Evolutionary conservation across 2,113 vertebrate genomes (phyloP), one percentile per base, ranked within the genome.

Genomic region (Atrichornis clamosus): DNA sequence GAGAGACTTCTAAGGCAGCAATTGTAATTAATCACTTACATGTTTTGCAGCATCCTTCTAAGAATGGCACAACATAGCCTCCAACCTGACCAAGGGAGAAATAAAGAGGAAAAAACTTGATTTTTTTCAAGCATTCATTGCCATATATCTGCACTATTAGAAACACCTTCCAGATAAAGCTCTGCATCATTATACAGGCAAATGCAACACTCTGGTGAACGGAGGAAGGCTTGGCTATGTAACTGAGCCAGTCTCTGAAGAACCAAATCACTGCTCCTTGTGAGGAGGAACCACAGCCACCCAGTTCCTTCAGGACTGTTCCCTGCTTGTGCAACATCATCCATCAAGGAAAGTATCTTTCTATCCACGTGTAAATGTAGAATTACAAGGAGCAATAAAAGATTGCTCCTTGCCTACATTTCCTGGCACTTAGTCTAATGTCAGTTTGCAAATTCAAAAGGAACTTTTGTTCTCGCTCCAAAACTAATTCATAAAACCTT

Each of bases 21-120:
- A 52, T 1, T 42, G 7, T 78, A 60, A 87, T 49, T 50, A 72
- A 56, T 52, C 97, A 99, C 99, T 99, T 98, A 99, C 99, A 99
- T 55, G 98, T 99, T 98, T 97, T 99, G 93, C 99, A 99, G 98
- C 99, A 99, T 96, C 99, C 99, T 90, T 99, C 99, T 98, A 99
- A 97, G 97, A 99, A 99, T 56, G 98, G 99, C 44, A 99, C 98
- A 89, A 99, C 96, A 6, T 98, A 99, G 91, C 99, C 99, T 58
- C 99, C 99, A 16, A 99, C 98, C 99, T 99, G 97, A 85, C 74
- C 82, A 75, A 86, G 86, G 84, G 52, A 93, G 3, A 89, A 87
- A 94, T 24, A 73, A 58, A 94, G 10, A 49, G 17, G 11, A 49
- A 79, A 67, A 28, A 27, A 10, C 2, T 37, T 68, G 3, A 32